Conservation (phyloP, 2,888 invertebrate genomes). For the Aproaerema taeniolella region DNA sequence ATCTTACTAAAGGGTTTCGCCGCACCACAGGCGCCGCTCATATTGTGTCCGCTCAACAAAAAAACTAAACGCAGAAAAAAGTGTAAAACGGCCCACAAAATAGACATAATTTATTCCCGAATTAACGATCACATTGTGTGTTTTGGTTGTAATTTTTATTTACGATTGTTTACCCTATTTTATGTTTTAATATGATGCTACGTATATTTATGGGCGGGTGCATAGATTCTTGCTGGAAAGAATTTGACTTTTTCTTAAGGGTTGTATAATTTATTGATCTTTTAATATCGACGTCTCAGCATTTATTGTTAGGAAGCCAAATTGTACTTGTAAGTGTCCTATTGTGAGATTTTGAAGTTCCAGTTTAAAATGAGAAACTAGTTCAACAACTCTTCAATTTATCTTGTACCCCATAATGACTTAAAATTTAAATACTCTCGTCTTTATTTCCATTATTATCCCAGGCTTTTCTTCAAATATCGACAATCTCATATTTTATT, state of each 20-base stretch:
- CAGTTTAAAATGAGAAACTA: no score
- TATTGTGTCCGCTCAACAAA: constrained; percentile 45
- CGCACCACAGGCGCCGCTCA: constrained; percentile 65
- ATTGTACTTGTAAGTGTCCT: no score
- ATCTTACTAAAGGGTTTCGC: constrained; percentile 61
- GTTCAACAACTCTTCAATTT: no score
- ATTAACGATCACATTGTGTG: constrained; percentile 68
- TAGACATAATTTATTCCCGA: constrained; percentile 68
- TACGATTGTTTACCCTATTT: constrained; percentile 75
- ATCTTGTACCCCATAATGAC: constrained; percentile 8
- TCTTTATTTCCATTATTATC: constrained; percentile 11
- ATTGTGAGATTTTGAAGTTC: no score
- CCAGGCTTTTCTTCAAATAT: constrained; percentile 26
- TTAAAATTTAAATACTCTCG: constrained; percentile 1
- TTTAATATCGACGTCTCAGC: constrained; percentile 48
- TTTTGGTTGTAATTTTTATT: constrained; percentile 72
- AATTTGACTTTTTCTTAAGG: constrained; percentile 43
- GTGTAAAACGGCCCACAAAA: constrained; percentile 68
- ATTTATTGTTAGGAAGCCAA: constrained; percentile 34
- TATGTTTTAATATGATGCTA: constrained; percentile 73
- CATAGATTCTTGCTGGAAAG: constrained; percentile 46
- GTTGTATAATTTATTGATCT: constrained; percentile 55
- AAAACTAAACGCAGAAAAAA: constrained; percentile 57
- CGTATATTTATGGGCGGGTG: constrained; percentile 53
- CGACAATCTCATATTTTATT: constrained; percentile 53